Percentiles rank a stretch among this genome's conserved stretches.
These are phyloP conservation scores for Hycleus phaleratus DNA, from an alignment of 1,140 invertebrate genomes.

Conservation along the genomic window DNA sequence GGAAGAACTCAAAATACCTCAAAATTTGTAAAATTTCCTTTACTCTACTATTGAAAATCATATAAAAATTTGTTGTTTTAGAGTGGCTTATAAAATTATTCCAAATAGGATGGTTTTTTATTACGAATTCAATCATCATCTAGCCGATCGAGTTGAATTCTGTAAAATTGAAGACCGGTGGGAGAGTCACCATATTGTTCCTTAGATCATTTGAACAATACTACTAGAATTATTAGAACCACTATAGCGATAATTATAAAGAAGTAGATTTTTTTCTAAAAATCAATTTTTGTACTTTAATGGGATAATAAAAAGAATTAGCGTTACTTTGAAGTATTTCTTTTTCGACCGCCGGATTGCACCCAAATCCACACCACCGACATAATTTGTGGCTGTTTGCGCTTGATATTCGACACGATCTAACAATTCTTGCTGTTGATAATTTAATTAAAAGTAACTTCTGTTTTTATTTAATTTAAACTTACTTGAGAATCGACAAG, in stretches of 20 bases:
- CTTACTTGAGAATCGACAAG: conserved; percentile 63
- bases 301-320: no score
- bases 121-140: conserved; percentile 29
- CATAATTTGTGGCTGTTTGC: conserved; percentile 53
- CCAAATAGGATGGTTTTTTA: conserved; percentile 42
- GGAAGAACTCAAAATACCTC: conserved; percentile 11
- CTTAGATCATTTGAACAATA: neutral
- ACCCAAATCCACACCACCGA: conserved; percentile 61
- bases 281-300: neutral
- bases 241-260: neutral
- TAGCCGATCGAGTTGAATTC: conserved; percentile 38
- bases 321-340: conserved; percentile 29
- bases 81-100: conserved; percentile 38
- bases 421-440: conserved; percentile 58
- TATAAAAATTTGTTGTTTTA: conserved; percentile 27
- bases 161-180: conserved; percentile 8
- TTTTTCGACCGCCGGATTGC: conserved; percentile 49
- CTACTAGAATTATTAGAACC: neutral
- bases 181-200: conserved; percentile 25
- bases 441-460: conserved; percentile 19
- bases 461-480: conserved; percentile 10
- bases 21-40: conserved; percentile 16
- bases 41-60: neutral
- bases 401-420: conserved; percentile 67
- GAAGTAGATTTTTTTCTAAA: neutral